These are phyloP conservation scores for Struthidea cinerea DNA, from an alignment of 2,113 vertebrate genomes.

Conservation along the genomic window DNA sequence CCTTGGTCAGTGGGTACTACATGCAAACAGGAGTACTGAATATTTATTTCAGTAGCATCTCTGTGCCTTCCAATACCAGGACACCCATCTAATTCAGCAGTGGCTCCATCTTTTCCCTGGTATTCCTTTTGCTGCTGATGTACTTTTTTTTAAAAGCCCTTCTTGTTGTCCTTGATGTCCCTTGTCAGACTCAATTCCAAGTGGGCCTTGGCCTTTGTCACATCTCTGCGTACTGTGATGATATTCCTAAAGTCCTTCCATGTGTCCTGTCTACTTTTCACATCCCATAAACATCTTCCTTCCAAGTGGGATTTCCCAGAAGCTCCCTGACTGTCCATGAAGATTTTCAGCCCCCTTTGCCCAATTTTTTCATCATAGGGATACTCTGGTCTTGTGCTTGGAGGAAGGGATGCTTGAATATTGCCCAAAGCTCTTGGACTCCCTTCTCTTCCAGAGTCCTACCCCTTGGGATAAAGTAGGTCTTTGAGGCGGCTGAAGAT, in stretches of 20 bases:
- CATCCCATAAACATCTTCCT: neutral
- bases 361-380: rapidly evolving
- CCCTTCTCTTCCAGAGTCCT: neutral
- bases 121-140: neutral
- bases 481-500: neutral
- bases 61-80: neutral
- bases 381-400: neutral
- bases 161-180: neutral
- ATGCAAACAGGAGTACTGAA: neutral
- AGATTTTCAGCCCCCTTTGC: neutral
- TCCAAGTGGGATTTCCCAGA: neutral
- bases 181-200: neutral
- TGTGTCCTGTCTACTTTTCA: neutral
- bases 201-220: neutral
- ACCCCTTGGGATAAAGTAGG: neutral
- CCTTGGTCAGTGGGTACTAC: neutral
- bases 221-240: too few species aligned
- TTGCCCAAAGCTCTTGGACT: too few species aligned
- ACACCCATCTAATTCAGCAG: neutral
- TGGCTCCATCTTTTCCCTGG: neutral
- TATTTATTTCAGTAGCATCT: neutral
- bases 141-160: neutral
- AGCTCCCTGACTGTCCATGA: neutral
- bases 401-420: neutral
- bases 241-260: neutral